Percentiles rank a stretch among this genome's conserved stretches.
Conservation (phyloP, 1,140 invertebrate genomes). For the Sipha flava region DNA sequence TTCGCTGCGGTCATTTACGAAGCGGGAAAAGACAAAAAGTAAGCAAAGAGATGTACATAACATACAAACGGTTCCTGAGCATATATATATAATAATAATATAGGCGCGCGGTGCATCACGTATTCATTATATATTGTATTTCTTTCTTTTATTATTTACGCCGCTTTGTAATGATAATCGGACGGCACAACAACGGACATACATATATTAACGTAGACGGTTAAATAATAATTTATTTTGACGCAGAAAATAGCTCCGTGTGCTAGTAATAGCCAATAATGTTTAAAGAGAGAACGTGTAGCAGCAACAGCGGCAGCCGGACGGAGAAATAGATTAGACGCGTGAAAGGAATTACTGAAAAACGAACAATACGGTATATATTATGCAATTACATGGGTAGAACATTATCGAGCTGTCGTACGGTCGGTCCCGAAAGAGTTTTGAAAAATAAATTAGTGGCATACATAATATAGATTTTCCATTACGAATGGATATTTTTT, state of each 20-base stretch:
- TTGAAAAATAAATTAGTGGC: conserved; percentile 10
- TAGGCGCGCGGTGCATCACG: no score
- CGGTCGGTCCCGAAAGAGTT: background rate
- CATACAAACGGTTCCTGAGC: no score
- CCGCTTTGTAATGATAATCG: background rate
- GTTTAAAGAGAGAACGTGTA: background rate
- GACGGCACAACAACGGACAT: background rate
- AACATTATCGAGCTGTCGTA: conserved; percentile 10
- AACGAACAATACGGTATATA: background rate
- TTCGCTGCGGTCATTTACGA: no score
- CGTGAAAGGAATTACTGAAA: background rate
- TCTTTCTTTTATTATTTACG: background rate
- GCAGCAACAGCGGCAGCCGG: no score
- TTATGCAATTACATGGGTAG: conserved; percentile 11
- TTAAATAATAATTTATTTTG: conserved; percentile 9
- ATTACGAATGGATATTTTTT: conserved; percentile 2
- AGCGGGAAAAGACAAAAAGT: no score
- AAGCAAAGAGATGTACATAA: no score
- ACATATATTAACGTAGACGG: background rate
- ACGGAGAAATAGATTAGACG: conserved; percentile 6
- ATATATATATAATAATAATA: no score
- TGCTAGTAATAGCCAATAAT: conserved; percentile 1
- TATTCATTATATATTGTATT: no score
- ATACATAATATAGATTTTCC: background rate
- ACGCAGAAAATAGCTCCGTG: background rate